Conservation (phyloP, 2,888 invertebrate genomes). For the Meiosimyza decipiens region DNA sequence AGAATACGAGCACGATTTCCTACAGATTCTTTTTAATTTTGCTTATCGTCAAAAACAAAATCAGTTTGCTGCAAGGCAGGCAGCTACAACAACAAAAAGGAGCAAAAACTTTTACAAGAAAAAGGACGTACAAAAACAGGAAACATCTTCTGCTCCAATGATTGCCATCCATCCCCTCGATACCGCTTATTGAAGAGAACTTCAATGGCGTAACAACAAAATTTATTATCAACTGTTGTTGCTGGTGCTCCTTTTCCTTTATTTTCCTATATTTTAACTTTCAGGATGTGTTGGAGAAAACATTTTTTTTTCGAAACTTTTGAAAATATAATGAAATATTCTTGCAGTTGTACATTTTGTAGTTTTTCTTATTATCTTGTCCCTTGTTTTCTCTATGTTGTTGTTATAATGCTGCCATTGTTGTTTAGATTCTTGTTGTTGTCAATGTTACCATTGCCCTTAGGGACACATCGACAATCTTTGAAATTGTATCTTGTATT, state of each 20-base stretch:
- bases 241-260: background rate
- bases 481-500: conserved; percentile 43
- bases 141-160: background rate
- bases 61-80: background rate
- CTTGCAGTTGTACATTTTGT: conserved; percentile 29
- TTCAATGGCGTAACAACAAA: background rate
- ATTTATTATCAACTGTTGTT: conserved; percentile 22
- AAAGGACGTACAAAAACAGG: conserved; percentile 40
- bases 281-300: background rate
- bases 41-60: conserved; percentile 5
- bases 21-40: background rate
- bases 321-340: conserved; percentile 33
- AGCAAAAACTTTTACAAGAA: conserved; percentile 37
- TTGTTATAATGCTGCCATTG: background rate
- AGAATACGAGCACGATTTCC: background rate
- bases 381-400: conserved; percentile 38
- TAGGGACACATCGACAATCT: conserved; percentile 44
- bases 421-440: conserved; percentile 12
- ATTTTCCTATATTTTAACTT: background rate
- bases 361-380: conserved; percentile 37
- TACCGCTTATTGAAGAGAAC: conserved; percentile 26
- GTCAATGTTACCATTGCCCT: conserved; percentile 31
- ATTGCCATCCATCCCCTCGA: background rate
- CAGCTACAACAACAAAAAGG: background rate
- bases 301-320: conserved; percentile 29